phyloP scores from a whole-genome alignment of 2,888 invertebrate species.

The Gandaritis pyraliata region DNA sequence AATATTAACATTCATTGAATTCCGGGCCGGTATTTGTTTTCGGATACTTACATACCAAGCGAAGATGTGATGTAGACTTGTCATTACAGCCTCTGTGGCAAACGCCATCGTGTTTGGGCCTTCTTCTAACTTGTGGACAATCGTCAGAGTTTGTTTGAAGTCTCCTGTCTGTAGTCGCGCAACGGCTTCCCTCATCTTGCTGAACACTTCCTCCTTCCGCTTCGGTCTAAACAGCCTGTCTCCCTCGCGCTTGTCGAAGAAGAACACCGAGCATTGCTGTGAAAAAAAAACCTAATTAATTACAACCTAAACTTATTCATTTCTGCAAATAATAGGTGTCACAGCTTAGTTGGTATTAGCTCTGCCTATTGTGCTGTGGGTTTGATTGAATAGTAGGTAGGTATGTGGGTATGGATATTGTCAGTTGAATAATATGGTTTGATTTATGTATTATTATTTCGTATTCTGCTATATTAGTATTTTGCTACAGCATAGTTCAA shows the following conservation, averaged over 20 bases:
- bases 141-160: slow-evolving; percentile 7
- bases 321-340: no score
- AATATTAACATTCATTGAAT: no score
- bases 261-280: slow-evolving; percentile 94
- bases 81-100: slow-evolving; percentile 95
- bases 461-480: no score
- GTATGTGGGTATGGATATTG: no score
- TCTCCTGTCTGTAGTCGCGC: not conserved
- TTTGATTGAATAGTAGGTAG: no score
- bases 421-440: no score
- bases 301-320: no score
- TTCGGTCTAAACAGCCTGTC: slow-evolving; percentile 95
- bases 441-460: no score
- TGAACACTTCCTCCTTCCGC: slow-evolving; percentile 78
- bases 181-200: slow-evolving; percentile 13
- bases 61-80: slow-evolving; percentile 94
- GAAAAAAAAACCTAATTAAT: slow-evolving; percentile 6
- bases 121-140: slow-evolving; percentile 89
- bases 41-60: slow-evolving; percentile 89
- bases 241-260: slow-evolving; percentile 94
- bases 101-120: slow-evolving; percentile 95
- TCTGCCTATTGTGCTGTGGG: no score
- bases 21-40: not conserved
- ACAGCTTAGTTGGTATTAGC: no score
- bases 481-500: no score